These are phyloP conservation scores for Mesitornis unicolor DNA, from an alignment of 2,113 vertebrate genomes.

Conservation along the genomic window DNA sequence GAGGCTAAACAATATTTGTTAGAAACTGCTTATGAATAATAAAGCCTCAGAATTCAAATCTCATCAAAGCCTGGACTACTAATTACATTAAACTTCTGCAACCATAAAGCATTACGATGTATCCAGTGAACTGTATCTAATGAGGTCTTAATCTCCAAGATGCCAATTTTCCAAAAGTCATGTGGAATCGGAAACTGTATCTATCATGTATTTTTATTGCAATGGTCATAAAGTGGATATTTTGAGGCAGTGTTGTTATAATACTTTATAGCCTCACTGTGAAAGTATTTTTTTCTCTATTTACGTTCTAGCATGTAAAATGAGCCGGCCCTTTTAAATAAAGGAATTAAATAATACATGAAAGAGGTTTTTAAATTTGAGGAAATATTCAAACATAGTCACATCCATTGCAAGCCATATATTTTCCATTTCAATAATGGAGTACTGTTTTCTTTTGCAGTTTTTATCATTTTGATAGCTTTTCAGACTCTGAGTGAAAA, in stretches of 20 bases:
- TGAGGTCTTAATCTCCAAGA: neutral
- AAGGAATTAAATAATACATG: neutral
- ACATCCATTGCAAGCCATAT: neutral
- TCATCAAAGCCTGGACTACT: neutral
- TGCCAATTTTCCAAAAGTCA: neutral
- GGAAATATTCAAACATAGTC: neutral
- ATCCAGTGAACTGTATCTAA: neutral
- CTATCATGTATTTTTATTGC: neutral
- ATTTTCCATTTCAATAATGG: neutral
- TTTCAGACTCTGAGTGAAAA: neutral
- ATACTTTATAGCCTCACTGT: neutral
- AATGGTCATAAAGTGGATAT: neutral
- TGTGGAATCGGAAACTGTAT: neutral
- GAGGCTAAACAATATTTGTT: neutral
- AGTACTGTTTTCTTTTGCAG: neutral
- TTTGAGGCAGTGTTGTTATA: neutral
- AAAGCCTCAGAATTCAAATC: neutral
- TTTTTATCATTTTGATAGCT: neutral
- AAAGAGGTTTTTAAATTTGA: neutral
- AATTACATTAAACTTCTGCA: neutral
- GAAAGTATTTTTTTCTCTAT: neutral
- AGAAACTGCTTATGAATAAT: neutral
- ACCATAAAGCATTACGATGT: neutral
- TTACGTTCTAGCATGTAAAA: neutral
- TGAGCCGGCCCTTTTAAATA: neutral